Percentiles rank a stretch among this genome's conserved stretches.
Evolutionary conservation across 2,888 invertebrate species (phyloP).

Genomic region (Saturnia japonica): DNA sequence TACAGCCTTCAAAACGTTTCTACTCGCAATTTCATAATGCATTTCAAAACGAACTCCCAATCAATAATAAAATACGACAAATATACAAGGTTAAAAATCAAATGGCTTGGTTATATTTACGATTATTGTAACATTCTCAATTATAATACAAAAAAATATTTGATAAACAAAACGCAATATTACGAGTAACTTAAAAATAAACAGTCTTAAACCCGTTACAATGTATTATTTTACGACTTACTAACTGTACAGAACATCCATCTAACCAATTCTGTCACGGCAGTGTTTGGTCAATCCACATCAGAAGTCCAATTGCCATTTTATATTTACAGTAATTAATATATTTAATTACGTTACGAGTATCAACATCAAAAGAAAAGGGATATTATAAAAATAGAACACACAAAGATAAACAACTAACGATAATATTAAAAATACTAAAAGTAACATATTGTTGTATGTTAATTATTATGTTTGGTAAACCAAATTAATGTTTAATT

Average conservation of each 20-base stretch:
- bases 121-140: background rate
- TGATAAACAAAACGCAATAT: background rate
- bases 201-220: constrained; percentile 50
- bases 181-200: constrained; percentile 26
- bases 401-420: background rate
- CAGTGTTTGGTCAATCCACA: too few relatives aligned
- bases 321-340: background rate
- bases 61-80: background rate
- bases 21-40: background rate
- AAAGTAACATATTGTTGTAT: background rate
- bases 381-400: background rate
- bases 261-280: too few relatives aligned
- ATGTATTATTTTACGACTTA: constrained; percentile 16
- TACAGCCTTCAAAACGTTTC: too few relatives aligned
- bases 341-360: background rate
- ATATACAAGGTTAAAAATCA: background rate
- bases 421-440: background rate
- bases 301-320: too few relatives aligned
- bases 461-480: background rate
- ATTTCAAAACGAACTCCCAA: background rate
- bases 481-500: background rate
- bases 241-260: too few relatives aligned
- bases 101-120: background rate
- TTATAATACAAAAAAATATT: constrained; percentile 9
- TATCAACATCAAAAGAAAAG: background rate